A percentile compares a stretch with the other conserved stretches of the same genome.
phyloP scores from a whole-genome alignment of 1,140 invertebrate genomes.

The Papilio xuthus region DNA sequence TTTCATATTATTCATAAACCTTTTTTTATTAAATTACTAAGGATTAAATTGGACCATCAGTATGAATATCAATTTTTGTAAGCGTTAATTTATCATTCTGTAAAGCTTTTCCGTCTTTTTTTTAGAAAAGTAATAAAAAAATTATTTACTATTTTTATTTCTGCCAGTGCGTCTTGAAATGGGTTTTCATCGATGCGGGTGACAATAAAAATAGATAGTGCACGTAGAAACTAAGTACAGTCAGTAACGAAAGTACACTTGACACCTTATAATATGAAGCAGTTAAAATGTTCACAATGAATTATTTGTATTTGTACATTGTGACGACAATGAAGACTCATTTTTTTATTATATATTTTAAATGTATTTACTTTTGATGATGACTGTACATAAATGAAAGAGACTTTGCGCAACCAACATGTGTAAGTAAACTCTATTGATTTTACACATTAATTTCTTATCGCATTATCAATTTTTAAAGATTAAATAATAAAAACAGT shows the following conservation, averaged over 20 bases:
- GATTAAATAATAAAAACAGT: not conserved
- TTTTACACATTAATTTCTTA: slow-evolving; percentile 12
- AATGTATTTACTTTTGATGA: not conserved
- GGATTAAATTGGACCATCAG: not conserved
- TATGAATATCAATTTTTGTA: too few relatives aligned
- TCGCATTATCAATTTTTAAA: not conserved
- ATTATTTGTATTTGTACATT: too few relatives aligned
- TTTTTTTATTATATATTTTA: not conserved
- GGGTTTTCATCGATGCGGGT: slow-evolving; percentile 5
- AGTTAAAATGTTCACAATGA: too few relatives aligned
- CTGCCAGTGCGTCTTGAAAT: not conserved
- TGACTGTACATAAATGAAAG: slow-evolving; percentile 11
- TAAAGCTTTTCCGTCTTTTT: not conserved
- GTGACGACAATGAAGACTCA: too few relatives aligned
- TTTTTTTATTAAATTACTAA: not conserved
- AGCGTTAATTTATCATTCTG: too few relatives aligned
- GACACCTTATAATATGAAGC: not conserved
- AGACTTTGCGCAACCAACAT: not conserved
- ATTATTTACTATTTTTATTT: not conserved
- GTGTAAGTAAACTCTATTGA: not conserved
- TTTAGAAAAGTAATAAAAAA: not conserved
- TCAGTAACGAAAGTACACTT: not conserved
- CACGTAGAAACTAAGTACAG: not conserved
- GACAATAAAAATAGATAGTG: slow-evolving; percentile 25
- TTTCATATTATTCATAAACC: not conserved